Base-by-base conservation (phyloP, 37 sponge, comb jelly and placozoan genomes). In the Tethya wilhelma region DNA sequence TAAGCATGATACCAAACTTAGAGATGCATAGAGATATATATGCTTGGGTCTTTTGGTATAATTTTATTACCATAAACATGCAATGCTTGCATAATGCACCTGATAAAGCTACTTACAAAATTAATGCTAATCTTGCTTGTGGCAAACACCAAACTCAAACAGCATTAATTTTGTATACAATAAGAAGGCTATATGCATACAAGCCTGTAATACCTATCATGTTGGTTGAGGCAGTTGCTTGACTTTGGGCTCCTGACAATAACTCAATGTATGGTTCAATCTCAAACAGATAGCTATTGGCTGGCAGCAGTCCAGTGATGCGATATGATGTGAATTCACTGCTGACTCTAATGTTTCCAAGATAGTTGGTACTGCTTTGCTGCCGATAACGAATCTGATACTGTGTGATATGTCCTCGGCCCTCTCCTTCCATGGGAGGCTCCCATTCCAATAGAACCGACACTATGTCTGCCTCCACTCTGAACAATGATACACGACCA, bases 381-480 rank as follows among this genome's bases (percentile, higher is more conserved):
- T 44, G 55, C 22, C 59, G 23, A 55, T 79, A 22, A 26, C 34
- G 42, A 56, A 79, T 12, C 43, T 56, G 59, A 79, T 79, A 79
- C 37, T 56, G 38, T 20, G 80, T 80, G 58, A 80, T 53, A 67
- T 34, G 30, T 23, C 64, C 74, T 22, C 25, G 34, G 53, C 53
- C 64, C n/a, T 33, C 22, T 30, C 64, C 65, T 26, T 56, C 9
- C 9, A 30, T 23, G 4, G 84, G 77, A 5, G 69, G 77, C 31
- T 76, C 77, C 82, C 84, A 84, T 29, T 4, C 56, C 4, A 75
- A 7, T 20, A 69, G 33, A 1, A 84, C 60, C 0, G 84, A 84
- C 32, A 68, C 40, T 28, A 84, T 84, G 70, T 67, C 76, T 19
- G 77, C 62, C 7, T 17, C 9, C 19, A 20, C 28, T 9, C 1